Conservation (phyloP, 1,140 invertebrate species). For the Drosophila subpulchrella region DNA sequence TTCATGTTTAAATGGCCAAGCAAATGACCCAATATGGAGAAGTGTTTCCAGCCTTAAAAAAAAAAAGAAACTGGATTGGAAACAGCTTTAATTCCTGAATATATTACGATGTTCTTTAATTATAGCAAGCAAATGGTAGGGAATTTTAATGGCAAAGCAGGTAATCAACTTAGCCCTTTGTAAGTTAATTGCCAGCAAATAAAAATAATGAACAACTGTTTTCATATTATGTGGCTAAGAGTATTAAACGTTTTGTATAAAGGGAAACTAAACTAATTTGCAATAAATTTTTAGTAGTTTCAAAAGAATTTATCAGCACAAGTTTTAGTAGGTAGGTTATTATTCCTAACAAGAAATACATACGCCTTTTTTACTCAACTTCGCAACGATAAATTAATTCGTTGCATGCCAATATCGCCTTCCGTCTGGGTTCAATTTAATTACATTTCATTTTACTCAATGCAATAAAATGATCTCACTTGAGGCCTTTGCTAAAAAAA, state of each 20-base stretch:
- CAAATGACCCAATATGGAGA: slow-evolving; percentile 3
- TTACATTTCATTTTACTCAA: slow-evolving; percentile 10
- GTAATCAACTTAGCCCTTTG: not conserved
- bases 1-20: slow-evolving; percentile 1
- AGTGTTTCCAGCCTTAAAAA: not conserved
- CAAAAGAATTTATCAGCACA: not conserved
- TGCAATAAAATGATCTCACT: slow-evolving; percentile 35
- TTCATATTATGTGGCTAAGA: not conserved
- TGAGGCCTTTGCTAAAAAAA: slow-evolving; percentile 3
- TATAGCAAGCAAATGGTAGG: not conserved
- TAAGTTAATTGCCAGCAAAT: not conserved
- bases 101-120: not conserved
- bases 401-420: slow-evolving; percentile 19
- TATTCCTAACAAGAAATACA: not conserved
- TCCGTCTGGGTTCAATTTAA: slow-evolving; percentile 18
- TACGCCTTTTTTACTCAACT: not conserved
- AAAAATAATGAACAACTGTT: slow-evolving; percentile 22
- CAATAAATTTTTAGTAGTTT: not conserved
- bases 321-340: not conserved
- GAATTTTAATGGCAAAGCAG: not conserved
- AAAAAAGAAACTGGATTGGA: not conserved
- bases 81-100: not conserved
- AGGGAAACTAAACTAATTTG: not conserved
- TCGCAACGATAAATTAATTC: slow-evolving; percentile 4
- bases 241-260: not conserved